Base-by-base conservation (phyloP, 2,113 vertebrate species). In the Macrotis lagotis region DNA sequence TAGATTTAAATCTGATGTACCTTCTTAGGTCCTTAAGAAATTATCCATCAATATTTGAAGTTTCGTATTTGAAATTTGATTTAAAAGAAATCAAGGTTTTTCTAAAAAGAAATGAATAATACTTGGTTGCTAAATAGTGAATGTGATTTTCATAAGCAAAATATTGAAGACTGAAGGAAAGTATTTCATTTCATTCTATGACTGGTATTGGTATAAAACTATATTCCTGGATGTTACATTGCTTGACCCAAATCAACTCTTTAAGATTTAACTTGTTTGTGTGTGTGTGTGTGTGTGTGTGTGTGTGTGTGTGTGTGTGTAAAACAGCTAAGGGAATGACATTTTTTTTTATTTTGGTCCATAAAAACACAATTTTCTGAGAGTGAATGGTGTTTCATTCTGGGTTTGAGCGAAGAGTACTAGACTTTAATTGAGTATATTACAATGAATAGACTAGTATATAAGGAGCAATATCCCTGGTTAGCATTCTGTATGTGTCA, bases 401-500 rank as follows among this genome's bases (percentile, higher is more conserved):
- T 96, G 94, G 90, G 91, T 90, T 89, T 92, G 95, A 95, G 50
- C 53, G 3, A 37, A 95, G 53, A 88, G 47, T 52, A 92, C 91
- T 50, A 92, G 83, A 25, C 94, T 91, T 47, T 95, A 97, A 95
- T 95, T 96, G 94, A 92, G 92, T 92, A 25, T 91, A 95, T 9
- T 90, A 51, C 47, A 92, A 95, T 92, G 91, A 95, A 89, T 95
- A 94, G 24, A 90, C 89, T 55, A 92, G 92, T 90, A 96, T 94
- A 26, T 25, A n/a, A 92, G 51, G 83, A 94, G 51, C 89, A 53
- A 50, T 95, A 49, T 88, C 91, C 91, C 88, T 95, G 95, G 93
- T 92, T 93, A 93, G 94, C 89, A 91, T 93, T 95, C 93, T 92
- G 90, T 94, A 91, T 92, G n/a, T 93, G 94, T 97, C 97, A 95